Conservation (phyloP, 2,888 invertebrate species). For the Abrostola triplasia region DNA sequence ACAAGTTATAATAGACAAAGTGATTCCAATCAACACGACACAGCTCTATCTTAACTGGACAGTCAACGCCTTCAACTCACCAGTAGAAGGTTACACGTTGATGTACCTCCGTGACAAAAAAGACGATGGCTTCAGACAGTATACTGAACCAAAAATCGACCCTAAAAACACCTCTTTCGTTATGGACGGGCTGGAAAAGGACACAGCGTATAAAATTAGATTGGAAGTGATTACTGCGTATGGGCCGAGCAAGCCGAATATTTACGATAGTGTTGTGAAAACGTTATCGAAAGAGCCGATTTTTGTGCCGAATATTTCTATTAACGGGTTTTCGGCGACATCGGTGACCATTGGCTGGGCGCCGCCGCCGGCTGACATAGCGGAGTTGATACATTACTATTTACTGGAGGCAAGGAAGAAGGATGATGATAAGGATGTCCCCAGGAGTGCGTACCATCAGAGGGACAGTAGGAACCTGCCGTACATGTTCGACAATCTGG, state of each 20-base stretch:
- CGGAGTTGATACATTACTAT: slow-evolving; percentile 93
- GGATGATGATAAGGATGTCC: slow-evolving; percentile 74
- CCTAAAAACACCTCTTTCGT: slow-evolving; percentile 91
- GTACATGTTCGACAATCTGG: slow-evolving; percentile 93
- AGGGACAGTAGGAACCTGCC: slow-evolving; percentile 90
- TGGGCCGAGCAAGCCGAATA: slow-evolving; percentile 87
- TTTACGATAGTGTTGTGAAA: slow-evolving; percentile 66
- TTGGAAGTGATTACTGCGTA: slow-evolving; percentile 91
- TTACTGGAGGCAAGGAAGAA: slow-evolving; percentile 90
- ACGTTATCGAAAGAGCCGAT: slow-evolving; percentile 92
- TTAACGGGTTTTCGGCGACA: slow-evolving; percentile 91
- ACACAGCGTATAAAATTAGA: slow-evolving; percentile 90
- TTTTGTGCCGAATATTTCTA: slow-evolving; percentile 93
- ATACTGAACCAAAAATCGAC: slow-evolving; percentile 81
- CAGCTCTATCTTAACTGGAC: slow-evolving; percentile 95
- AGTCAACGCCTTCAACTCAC: slow-evolving; percentile 92
- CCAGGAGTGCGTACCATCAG: slow-evolving; percentile 90
- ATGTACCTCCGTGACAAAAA: slow-evolving; percentile 69
- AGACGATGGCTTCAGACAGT: slow-evolving; percentile 6
- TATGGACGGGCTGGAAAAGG: slow-evolving; percentile 89
- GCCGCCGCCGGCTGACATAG: slow-evolving; percentile 90
- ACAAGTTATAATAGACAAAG: slow-evolving; percentile 91
- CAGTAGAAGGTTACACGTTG: slow-evolving; percentile 89
- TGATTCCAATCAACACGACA: slow-evolving; percentile 92
- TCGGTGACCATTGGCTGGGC: slow-evolving; percentile 95